Evolutionary conservation across 1,140 invertebrate genomes (phyloP).

Genomic region (Kradibia gibbosae): DNA sequence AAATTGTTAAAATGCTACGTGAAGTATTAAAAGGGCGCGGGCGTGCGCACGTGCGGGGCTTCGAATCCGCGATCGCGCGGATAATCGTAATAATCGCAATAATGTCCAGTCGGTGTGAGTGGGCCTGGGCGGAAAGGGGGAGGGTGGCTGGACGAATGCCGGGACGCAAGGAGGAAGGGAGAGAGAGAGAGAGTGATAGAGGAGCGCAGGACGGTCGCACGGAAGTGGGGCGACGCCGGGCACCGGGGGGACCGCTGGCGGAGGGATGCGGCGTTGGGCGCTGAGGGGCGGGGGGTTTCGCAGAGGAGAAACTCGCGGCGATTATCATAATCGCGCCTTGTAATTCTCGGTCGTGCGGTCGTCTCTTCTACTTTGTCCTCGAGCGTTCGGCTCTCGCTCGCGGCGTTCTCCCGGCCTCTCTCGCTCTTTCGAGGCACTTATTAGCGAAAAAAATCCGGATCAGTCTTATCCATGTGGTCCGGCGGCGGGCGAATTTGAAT

Average conservation of each 20-base stretch:
- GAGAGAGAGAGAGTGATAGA: conserved; percentile 1
- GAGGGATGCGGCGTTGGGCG: no score
- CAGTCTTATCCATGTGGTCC: conserved; percentile 47
- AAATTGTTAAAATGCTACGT: conserved; percentile 35
- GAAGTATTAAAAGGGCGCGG: conserved; percentile 21
- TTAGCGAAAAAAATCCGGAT: conserved; percentile 48
- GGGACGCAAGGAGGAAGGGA: conserved; percentile 5
- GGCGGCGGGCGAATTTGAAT: conserved; percentile 48
- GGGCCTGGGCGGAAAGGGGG: neutral
- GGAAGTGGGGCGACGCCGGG: no score
- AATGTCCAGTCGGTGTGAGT: neutral
- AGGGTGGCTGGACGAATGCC: conserved; percentile 27
- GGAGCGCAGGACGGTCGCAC: conserved; percentile 23
- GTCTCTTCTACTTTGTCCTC: conserved; percentile 32
- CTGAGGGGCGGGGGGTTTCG: neutral
- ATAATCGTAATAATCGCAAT: conserved; percentile 46
- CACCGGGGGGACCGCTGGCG: no score
- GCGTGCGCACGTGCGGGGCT: conserved; percentile 1
- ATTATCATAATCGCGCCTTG: conserved; percentile 73
- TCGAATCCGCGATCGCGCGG: conserved; percentile 37
- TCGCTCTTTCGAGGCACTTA: conserved; percentile 33
- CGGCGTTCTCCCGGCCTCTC: conserved; percentile 2
- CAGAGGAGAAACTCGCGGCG: conserved; percentile 58
- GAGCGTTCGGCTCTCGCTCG: conserved; percentile 19
- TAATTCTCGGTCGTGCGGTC: conserved; percentile 60